These are phyloP conservation scores for Amphipyra tragopoginis DNA, from an alignment of 2,888 invertebrate species.

Conservation along the genomic window DNA sequence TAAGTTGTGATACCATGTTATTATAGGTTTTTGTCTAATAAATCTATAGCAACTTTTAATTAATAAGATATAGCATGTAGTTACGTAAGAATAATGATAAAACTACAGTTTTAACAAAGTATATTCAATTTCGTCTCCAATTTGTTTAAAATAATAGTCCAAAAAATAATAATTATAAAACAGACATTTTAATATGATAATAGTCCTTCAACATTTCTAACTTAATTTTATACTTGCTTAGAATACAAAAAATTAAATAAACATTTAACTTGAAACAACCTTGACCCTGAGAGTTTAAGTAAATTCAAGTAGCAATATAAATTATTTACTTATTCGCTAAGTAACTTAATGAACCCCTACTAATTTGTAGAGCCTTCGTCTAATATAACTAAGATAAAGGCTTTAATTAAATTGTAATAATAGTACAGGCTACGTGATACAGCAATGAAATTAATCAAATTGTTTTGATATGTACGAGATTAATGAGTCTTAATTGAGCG, in stretches of 20 bases:
- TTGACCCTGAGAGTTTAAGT: constrained; percentile 11
- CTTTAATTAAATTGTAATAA: constrained; percentile 31
- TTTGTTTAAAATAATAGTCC: not conserved
- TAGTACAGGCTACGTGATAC: constrained; percentile 10
- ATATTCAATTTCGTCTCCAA: too few species aligned
- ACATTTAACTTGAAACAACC: constrained; percentile 13
- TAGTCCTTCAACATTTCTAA: not conserved
- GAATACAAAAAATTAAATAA: constrained; percentile 4
- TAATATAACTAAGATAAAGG: constrained; percentile 19
- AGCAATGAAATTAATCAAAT: constrained; percentile 33
- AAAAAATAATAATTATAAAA: not conserved
- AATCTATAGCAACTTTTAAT: too few species aligned
- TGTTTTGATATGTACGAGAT: constrained; percentile 28
- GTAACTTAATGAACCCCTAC: constrained; percentile 28
- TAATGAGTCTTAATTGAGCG: constrained; percentile 27
- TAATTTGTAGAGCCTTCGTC: constrained; percentile 12
- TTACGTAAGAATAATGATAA: too few species aligned
- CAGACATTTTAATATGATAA: not conserved
- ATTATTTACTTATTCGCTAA: constrained; percentile 23
- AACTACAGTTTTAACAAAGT: not conserved
- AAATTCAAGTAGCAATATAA: not conserved
- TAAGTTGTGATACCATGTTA: too few species aligned
- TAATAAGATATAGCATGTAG: too few species aligned
- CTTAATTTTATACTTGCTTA: not conserved
- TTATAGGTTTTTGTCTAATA: too few species aligned